Conservation (phyloP, 2,113 vertebrate species). For the Gymnorhina tibicen region DNA sequence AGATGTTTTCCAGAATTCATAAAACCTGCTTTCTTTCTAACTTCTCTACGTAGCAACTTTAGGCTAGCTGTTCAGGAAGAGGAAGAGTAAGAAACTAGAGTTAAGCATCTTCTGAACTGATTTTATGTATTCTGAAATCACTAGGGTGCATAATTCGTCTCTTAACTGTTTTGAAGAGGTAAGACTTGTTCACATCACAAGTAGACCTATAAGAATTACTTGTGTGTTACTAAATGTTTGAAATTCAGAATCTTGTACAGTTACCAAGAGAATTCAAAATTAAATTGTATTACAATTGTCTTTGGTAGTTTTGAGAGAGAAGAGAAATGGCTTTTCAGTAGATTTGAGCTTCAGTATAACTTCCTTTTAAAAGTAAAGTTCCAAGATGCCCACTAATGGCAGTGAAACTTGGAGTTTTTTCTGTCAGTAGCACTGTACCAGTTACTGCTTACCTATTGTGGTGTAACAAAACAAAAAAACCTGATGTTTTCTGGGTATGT, state of each 20-base stretch:
- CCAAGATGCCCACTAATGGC: neutral
- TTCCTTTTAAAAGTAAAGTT: neutral
- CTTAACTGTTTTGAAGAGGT: neutral
- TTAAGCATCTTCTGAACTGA: neutral
- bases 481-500: accelerated
- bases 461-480: neutral
- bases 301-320: neutral
- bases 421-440: neutral
- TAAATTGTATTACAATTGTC: neutral
- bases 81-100: neutral
- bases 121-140: neutral
- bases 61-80: neutral
- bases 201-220: neutral
- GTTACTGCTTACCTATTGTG: neutral
- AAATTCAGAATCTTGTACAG: neutral
- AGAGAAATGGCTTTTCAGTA: neutral
- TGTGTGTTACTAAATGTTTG: neutral
- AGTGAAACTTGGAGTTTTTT: neutral
- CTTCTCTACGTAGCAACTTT: neutral
- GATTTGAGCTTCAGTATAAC: neutral
- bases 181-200: neutral
- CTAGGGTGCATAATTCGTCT: neutral
- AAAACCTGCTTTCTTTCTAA: neutral
- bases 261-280: neutral
- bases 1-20: neutral